A percentile compares a stretch with the other conserved stretches of the same genome.
Evolutionary conservation across 2,113 vertebrate genomes (phyloP).

Genomic region (Gopherus flavomarginatus): DNA sequence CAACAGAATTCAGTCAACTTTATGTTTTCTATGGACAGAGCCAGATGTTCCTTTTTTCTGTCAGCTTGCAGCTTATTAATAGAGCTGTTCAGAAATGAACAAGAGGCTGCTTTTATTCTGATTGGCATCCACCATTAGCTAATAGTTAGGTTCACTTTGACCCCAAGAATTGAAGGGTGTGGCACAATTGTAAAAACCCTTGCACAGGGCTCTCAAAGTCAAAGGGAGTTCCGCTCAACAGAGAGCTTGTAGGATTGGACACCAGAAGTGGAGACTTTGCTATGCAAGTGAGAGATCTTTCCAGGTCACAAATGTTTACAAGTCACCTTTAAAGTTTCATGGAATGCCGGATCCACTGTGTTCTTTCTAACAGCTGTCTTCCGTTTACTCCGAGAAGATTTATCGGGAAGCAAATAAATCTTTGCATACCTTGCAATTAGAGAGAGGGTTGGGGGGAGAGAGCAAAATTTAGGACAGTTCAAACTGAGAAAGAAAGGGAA

Average conservation of each 20-base stretch:
- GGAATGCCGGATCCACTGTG: conserved; percentile 85
- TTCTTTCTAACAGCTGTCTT: conserved; percentile 89
- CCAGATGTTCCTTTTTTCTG: background rate
- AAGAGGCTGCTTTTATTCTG: background rate
- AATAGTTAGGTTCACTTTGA: background rate
- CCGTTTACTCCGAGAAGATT: conserved; percentile 82
- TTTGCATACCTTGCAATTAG: conserved; percentile 86
- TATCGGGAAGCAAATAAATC: conserved; percentile 87
- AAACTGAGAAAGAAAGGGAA: background rate
- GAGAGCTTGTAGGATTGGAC: background rate
- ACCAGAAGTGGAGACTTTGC: background rate
- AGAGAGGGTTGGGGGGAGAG: background rate
- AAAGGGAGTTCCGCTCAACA: background rate
- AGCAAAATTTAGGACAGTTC: background rate
- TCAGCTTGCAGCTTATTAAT: background rate
- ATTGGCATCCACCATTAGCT: background rate
- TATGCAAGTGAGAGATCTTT: background rate
- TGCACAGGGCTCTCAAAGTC: background rate
- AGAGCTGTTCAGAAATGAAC: background rate
- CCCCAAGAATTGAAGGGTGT: background rate
- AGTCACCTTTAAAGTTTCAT: conserved; percentile 88
- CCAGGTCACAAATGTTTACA: background rate
- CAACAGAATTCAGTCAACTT: background rate
- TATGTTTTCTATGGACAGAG: conserved; percentile 15
- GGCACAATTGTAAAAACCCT: background rate